These are phyloP conservation scores for Trematocara marginatum DNA, from an alignment of 2,113 vertebrate species.

Conservation along the genomic window DNA sequence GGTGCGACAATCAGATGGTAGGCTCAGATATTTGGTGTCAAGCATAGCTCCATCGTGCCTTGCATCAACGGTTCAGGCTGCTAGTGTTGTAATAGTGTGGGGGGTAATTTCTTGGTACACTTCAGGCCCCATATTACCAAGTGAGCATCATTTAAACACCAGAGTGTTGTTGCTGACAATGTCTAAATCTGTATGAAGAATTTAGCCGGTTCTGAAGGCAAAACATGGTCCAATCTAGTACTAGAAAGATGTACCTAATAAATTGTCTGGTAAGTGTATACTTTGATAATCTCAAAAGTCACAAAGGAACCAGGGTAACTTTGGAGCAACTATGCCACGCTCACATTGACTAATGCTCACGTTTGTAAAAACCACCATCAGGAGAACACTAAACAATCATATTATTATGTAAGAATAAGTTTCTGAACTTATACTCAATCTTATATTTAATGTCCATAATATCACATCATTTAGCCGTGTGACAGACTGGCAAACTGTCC, in stretches of 20 bases:
- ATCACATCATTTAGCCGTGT: not conserved
- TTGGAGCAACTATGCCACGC: not conserved
- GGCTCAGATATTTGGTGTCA: not conserved
- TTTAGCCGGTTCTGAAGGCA: not conserved
- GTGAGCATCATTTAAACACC: not conserved
- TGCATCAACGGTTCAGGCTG: not conserved
- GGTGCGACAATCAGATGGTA: not conserved
- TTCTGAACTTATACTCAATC: not conserved
- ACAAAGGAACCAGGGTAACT: not conserved
- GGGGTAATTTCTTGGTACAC: not conserved
- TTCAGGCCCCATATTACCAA: not conserved
- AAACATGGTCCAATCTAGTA: not conserved
- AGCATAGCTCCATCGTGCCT: not conserved
- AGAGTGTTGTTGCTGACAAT: not conserved
- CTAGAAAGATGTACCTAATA: not conserved
- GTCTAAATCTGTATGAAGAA: not conserved
- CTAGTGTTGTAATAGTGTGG: not conserved
- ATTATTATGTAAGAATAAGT: not conserved
- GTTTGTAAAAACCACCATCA: not conserved
- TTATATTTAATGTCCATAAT: not conserved
- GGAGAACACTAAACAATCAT: not conserved
- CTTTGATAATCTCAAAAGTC: not conserved
- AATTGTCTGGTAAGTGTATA: not conserved
- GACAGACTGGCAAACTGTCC: not conserved
- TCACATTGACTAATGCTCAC: not conserved